phyloP scores from a whole-genome alignment of 2,113 vertebrate species.

The Epinephelus cyanopodus region DNA sequence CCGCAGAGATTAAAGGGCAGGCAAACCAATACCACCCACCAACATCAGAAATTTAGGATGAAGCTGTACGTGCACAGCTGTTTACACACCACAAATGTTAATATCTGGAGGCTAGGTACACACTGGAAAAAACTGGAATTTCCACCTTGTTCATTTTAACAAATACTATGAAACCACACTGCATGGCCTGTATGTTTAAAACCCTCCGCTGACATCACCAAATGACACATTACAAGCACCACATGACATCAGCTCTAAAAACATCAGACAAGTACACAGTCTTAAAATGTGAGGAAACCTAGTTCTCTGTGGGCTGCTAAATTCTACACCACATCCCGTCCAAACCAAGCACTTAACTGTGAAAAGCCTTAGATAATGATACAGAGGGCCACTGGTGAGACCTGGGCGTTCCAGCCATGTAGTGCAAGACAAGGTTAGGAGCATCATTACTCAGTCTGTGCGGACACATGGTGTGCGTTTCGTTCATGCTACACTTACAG shows the following conservation, averaged over 20 bases:
- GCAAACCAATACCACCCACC: conserved; percentile 18
- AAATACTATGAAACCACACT: conserved; percentile 24
- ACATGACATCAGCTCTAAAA: conserved; percentile 69
- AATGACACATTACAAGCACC: conserved; percentile 54
- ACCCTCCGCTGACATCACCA: conserved; percentile 58
- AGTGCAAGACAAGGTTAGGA: conserved; percentile 42
- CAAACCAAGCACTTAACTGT: conserved; percentile 78
- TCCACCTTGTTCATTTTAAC: conserved; percentile 38
- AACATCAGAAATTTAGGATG: conserved; percentile 24
- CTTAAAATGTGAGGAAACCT: conserved; percentile 64
- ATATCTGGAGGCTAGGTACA: conserved; percentile 16
- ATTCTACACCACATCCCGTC: conserved; percentile 78
- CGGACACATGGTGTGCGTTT: conserved; percentile 1
- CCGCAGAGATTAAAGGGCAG: conserved; percentile 38
- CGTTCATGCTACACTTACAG: conserved; percentile 25
- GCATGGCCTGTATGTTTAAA: conserved; percentile 21
- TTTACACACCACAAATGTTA: conserved; percentile 40
- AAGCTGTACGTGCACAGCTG: conserved; percentile 34
- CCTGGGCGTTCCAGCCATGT: conserved; percentile 44
- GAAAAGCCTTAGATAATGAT: conserved; percentile 79
- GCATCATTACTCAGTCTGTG: conserved; percentile 51
- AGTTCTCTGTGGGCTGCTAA: conserved; percentile 73
- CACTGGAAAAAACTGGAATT: conserved; percentile 33
- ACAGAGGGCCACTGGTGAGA: conserved; percentile 44
- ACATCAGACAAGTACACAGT: conserved; percentile 38